A percentile compares a stretch with the other conserved stretches of the same genome.
Evolutionary conservation across 2,113 vertebrate species (phyloP).

Genomic region (Passer montanus): DNA sequence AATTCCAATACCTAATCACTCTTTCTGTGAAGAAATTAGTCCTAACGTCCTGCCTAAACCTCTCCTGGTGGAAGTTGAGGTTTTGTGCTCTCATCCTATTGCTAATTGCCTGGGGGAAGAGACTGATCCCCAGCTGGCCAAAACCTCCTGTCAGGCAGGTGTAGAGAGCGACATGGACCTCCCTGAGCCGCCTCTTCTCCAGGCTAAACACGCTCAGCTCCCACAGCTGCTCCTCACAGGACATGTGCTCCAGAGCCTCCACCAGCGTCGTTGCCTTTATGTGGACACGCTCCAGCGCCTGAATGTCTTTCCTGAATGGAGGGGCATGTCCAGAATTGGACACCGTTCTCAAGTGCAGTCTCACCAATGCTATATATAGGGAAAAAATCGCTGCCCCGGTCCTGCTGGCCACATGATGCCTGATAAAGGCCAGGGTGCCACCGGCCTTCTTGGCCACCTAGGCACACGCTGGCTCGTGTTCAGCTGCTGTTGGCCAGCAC

Average conservation of each 20-base stretch:
- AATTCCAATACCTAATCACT: neutral
- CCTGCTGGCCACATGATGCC: neutral
- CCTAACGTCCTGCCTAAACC: neutral
- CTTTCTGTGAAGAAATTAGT: neutral
- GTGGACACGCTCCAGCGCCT: neutral
- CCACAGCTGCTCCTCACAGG: neutral
- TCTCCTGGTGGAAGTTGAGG: neutral
- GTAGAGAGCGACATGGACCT: rapidly evolving
- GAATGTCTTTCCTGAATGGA: neutral
- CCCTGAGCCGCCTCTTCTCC: too few species aligned
- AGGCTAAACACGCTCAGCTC: neutral
- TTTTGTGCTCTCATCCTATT: neutral
- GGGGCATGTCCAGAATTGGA: neutral
- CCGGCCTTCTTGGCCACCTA: neutral
- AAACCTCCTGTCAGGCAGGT: neutral
- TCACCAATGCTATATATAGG: neutral
- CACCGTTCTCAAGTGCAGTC: neutral
- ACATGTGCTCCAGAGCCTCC: neutral
- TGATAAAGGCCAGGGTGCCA: neutral
- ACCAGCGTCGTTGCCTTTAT: rapidly evolving
- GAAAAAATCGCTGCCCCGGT: neutral
- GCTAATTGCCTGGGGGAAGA: neutral
- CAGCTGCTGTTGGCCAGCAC: neutral
- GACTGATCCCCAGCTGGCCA: too few species aligned
- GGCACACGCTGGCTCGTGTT: neutral